phyloP scores from a whole-genome alignment of 2,888 invertebrate species.

The Apoda limacodes region DNA sequence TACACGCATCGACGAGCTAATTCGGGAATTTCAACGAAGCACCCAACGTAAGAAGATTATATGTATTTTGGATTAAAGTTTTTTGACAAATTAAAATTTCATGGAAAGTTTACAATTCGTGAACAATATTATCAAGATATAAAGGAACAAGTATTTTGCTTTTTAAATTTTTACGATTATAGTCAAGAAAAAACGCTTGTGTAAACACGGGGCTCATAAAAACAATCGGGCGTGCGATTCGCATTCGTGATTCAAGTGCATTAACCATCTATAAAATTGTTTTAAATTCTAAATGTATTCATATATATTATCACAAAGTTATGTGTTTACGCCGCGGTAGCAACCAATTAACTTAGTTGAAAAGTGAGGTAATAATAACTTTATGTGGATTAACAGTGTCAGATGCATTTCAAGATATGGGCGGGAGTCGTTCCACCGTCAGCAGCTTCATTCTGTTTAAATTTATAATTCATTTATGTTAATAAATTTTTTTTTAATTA shows the following conservation, averaged over 20 bases:
- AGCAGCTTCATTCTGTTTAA: conserved; percentile 27
- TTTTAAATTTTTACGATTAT: conserved; percentile 41
- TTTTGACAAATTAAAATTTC: conserved; percentile 48
- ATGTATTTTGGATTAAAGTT: conserved; percentile 33
- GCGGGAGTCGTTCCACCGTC: too few relatives aligned
- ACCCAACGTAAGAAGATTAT: conserved; percentile 34
- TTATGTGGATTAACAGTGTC: conserved; percentile 59
- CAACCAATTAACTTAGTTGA: conserved; percentile 54
- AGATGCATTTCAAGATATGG: conserved; percentile 53
- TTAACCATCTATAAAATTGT: too few relatives aligned
- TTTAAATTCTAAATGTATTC: conserved; percentile 49
- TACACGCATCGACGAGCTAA: conserved; percentile 38
- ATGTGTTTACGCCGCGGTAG: conserved; percentile 52
- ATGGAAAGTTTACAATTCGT: conserved; percentile 31
- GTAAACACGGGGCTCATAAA: conserved; percentile 44
- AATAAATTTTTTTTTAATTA: too few relatives aligned
- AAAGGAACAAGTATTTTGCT: too few relatives aligned
- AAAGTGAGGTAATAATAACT: conserved; percentile 56
- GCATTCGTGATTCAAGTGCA: conserved; percentile 39
- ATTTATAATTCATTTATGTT: conserved; percentile 45
- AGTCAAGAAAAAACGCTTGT: conserved; percentile 46
- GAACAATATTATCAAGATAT: conserved; percentile 49
- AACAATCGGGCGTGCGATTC: conserved; percentile 39
- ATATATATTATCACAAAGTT: conserved; percentile 50
- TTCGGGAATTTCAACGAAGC: conserved; percentile 30